These are phyloP conservation scores for Drosophila mauritiana DNA, from an alignment of 1,140 invertebrate species.

Conservation along the genomic window DNA sequence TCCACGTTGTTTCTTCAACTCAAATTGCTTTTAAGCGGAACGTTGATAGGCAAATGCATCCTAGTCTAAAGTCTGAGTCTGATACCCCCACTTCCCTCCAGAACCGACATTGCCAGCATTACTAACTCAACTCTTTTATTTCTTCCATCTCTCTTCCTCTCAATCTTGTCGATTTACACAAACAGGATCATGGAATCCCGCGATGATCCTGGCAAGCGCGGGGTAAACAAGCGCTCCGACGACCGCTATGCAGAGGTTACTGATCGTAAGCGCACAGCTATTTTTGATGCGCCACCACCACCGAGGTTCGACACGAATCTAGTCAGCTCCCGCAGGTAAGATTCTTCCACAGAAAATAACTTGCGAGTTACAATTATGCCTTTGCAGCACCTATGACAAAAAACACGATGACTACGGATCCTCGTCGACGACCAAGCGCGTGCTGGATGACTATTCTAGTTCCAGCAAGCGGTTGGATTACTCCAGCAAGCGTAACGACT, in stretches of 20 bases:
- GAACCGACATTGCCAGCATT: background rate
- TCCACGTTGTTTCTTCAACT: conserved; percentile 73
- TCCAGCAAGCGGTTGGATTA: conserved; percentile 74
- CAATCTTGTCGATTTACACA: conserved; percentile 25
- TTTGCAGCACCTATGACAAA: conserved; percentile 66
- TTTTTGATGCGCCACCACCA: conserved; percentile 85
- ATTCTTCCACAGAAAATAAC: background rate
- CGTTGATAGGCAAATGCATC: conserved; percentile 53
- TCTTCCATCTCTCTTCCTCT: conserved; percentile 62
- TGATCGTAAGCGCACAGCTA: conserved; percentile 84
- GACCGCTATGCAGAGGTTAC: conserved; percentile 81
- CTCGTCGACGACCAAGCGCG: conserved; percentile 60
- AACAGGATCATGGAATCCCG: conserved; percentile 80
- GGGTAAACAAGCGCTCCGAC: conserved; percentile 80
- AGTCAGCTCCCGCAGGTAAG: conserved; percentile 74
- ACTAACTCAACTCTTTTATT: conserved; percentile 43
- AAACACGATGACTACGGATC: conserved; percentile 79
- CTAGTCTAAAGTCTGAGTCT: conserved; percentile 37
- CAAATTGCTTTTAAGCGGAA: conserved; percentile 40
- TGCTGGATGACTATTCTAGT: conserved; percentile 70
- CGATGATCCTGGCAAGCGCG: conserved; percentile 85
- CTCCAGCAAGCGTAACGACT: conserved; percentile 69
- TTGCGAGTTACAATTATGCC: too few relatives aligned
- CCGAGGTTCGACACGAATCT: conserved; percentile 80
- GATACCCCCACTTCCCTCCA: conserved; percentile 1